These are phyloP conservation scores for Ciona savignyi DNA, from an alignment of 23 tunicate species.

Conservation along the genomic window DNA sequence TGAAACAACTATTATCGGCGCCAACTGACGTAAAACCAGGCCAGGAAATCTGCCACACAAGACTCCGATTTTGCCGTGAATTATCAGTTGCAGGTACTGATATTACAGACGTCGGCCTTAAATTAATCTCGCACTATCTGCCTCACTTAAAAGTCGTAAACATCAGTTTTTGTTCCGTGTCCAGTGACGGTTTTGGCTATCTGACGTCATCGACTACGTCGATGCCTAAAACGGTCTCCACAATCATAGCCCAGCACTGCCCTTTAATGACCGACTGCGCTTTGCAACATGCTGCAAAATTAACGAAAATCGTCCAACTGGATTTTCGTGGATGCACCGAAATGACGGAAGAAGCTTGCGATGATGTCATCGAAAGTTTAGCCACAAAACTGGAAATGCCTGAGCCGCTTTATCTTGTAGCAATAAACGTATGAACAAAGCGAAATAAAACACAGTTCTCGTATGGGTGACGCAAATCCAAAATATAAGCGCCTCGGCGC, in stretches of 20 bases:
- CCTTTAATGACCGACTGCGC: slow-evolving; percentile 26
- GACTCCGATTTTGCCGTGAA: slow-evolving; percentile 42
- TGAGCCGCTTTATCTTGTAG: slow-evolving; percentile 27
- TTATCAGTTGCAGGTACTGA: slow-evolving; percentile 58
- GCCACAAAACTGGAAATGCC: background rate
- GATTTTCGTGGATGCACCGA: slow-evolving; percentile 55
- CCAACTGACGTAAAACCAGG: slow-evolving; percentile 80
- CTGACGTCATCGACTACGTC: slow-evolving; percentile 13
- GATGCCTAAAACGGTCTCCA: slow-evolving; percentile 8
- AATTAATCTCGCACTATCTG: slow-evolving; percentile 30
- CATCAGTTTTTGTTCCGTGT: slow-evolving; percentile 51
- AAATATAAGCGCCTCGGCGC: too few species aligned
- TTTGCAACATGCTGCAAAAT: slow-evolving; percentile 24
- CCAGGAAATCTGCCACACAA: slow-evolving; percentile 44
- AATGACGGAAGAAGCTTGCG: slow-evolving; percentile 36
- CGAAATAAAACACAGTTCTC: too few species aligned
- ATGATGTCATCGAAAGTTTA: slow-evolving; percentile 16
- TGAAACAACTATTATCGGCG: slow-evolving; percentile 48
- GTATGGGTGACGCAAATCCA: too few species aligned
- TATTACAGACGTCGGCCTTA: slow-evolving; percentile 43
- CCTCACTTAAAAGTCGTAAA: slow-evolving; percentile 42
- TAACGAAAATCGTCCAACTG: slow-evolving; percentile 20
- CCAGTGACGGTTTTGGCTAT: slow-evolving; percentile 48
- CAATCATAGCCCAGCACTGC: slow-evolving; percentile 65
- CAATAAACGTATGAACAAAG: background rate